These are phyloP conservation scores for Oreohelix idahoensis DNA, from an alignment of 1,140 invertebrate genomes.

Conservation along the genomic window DNA sequence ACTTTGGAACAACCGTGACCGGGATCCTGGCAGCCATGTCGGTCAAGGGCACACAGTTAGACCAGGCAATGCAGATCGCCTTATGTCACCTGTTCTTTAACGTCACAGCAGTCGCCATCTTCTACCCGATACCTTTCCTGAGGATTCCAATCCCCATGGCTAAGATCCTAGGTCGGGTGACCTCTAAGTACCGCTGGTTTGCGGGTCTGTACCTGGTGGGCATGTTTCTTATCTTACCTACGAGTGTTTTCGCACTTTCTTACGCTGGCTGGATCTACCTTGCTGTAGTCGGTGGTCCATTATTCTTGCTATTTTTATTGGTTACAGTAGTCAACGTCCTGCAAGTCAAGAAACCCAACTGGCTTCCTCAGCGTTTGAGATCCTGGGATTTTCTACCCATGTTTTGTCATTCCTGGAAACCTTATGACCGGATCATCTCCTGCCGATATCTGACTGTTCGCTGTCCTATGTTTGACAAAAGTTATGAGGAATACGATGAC, in stretches of 20 bases:
- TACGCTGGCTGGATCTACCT: conserved; percentile 63
- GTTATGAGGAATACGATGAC: background rate
- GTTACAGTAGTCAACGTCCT: conserved; percentile 62
- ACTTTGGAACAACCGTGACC: conserved; percentile 80
- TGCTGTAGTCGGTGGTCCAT: conserved; percentile 51
- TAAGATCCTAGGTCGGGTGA: conserved; percentile 74
- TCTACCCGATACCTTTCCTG: conserved; percentile 78
- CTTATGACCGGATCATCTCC: conserved; percentile 9
- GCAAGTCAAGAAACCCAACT: conserved; percentile 54
- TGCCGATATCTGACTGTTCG: background rate
- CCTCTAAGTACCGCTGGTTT: conserved; percentile 78
- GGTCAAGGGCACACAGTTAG: conserved; percentile 48
- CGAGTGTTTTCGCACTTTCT: conserved; percentile 73
- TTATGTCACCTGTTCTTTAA: conserved; percentile 74
- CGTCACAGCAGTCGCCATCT: conserved; percentile 75
- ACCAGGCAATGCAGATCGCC: conserved; percentile 76
- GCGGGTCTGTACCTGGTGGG: conserved; percentile 76
- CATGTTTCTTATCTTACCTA: conserved; percentile 76
- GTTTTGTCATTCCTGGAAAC: conserved; percentile 58
- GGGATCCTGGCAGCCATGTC: conserved; percentile 76
- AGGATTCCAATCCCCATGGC: conserved; percentile 76
- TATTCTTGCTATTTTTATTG: conserved; percentile 54
- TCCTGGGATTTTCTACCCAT: conserved; percentile 66
- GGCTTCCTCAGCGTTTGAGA: conserved; percentile 56
- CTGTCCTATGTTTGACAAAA: background rate